These are phyloP conservation scores for Flexamia atlantica DNA, from an alignment of 2,888 invertebrate species.

Conservation along the genomic window DNA sequence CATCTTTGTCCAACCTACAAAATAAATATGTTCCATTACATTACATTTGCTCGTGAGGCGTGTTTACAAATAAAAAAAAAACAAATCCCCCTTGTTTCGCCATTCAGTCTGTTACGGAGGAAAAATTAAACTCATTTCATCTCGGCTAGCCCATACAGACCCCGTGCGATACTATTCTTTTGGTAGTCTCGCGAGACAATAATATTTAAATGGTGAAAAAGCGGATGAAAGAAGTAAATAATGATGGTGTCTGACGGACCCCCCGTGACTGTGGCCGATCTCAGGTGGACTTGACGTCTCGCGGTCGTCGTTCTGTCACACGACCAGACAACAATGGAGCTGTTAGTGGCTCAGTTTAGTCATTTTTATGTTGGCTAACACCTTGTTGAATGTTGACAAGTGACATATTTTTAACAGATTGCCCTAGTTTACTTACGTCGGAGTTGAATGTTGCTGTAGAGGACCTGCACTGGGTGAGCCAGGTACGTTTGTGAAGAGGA, in stretches of 20 bases:
- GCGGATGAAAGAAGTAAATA: neutral
- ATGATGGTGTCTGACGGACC: neutral
- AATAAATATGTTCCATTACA: no score
- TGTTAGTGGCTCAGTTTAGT: neutral
- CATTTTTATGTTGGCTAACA: no score
- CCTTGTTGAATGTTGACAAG: no score
- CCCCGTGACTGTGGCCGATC: neutral
- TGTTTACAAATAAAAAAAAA: no score
- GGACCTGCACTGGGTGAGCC: no score
- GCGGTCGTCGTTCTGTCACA: neutral
- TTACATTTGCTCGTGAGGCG: no score
- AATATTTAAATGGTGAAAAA: neutral
- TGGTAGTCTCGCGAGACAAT: neutral
- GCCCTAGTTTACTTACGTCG: no score
- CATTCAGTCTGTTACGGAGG: neutral
- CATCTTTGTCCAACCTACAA: no score
- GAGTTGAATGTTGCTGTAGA: no score
- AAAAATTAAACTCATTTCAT: neutral
- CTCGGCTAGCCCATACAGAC: neutral
- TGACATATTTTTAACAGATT: no score
- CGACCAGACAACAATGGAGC: constrained; percentile 1
- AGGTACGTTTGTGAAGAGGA: no score
- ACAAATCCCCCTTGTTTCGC: neutral
- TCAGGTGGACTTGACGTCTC: neutral
- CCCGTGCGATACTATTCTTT: constrained; percentile 7